Conservation (phyloP, 2,888 invertebrate genomes). For the Zhuqinia jingwanae region DNA sequence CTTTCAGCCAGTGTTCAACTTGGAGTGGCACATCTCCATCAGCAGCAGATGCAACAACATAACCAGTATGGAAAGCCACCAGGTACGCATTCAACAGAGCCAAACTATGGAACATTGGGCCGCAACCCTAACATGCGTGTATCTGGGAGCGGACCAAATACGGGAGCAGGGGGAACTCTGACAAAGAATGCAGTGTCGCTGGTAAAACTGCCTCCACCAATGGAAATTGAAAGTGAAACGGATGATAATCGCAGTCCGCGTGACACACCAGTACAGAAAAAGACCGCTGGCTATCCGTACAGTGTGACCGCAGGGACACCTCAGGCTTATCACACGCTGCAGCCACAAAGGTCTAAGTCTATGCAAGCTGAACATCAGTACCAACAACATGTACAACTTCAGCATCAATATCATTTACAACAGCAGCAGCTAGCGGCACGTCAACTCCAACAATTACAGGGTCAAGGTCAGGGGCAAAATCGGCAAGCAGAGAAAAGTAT, state of each 20-base stretch:
- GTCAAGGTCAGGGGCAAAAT: constrained; percentile 76
- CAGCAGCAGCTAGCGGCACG: constrained; percentile 77
- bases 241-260: constrained; percentile 80
- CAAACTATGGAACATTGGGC: constrained; percentile 75
- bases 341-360: constrained; percentile 77
- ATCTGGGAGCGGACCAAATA: constrained; percentile 64
- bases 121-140: constrained; percentile 59
- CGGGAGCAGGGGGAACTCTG: constrained; percentile 80
- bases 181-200: constrained; percentile 88
- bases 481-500: constrained; percentile 80
- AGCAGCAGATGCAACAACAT: constrained; percentile 70
- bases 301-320: constrained; percentile 62
- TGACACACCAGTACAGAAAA: constrained; percentile 84
- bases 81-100: constrained; percentile 48
- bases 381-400: constrained; percentile 80
- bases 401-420: constrained; percentile 78
- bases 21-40: constrained; percentile 71
- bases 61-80: constrained; percentile 14
- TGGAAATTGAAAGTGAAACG: constrained; percentile 82
- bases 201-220: constrained; percentile 90
- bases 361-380: constrained; percentile 73
- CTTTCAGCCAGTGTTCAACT: constrained; percentile 71
- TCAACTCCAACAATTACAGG: constrained; percentile 77
- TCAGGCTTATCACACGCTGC: constrained; percentile 78
- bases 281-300: constrained; percentile 64